phyloP scores from a whole-genome alignment of 2,888 invertebrate genomes.

The Liposcelis brunnea region DNA sequence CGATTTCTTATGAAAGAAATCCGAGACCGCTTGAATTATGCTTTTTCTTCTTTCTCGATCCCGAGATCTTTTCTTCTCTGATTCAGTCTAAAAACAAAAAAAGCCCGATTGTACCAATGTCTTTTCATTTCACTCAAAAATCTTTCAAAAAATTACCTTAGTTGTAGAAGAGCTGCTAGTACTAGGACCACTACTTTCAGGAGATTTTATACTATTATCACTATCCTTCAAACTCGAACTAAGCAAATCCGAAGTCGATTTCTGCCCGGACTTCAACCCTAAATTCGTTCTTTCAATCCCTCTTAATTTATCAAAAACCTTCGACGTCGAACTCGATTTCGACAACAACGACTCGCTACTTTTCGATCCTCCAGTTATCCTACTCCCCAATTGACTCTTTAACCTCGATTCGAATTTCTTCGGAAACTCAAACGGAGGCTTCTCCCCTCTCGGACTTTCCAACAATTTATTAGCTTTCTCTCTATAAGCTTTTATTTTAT shows the following conservation, averaged over 20 bases:
- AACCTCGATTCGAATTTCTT: neutral
- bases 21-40: conserved; percentile 68
- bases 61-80: conserved; percentile 19
- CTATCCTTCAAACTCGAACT: neutral
- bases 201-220: neutral
- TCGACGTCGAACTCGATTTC: conserved; percentile 6
- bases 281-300: neutral
- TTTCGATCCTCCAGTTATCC: too few relatives aligned
- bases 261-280: neutral
- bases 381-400: too few relatives aligned
- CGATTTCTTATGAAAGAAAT: conserved; percentile 57
- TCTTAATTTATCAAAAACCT: neutral
- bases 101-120: too few relatives aligned
- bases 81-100: too few relatives aligned
- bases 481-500: conserved; percentile 37
- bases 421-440: neutral
- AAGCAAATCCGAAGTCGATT: conserved; percentile 4
- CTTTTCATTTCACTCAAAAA: too few relatives aligned
- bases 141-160: neutral
- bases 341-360: neutral
- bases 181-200: neutral
- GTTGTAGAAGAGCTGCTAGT: conserved; percentile 6
- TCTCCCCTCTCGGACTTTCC: neutral
- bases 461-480: conserved; percentile 24
- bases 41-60: conserved; percentile 59